Evolutionary conservation across 2,888 invertebrate genomes (phyloP), one percentile per base, ranked within the genome.

Genomic region (Clistopyga incitator): DNA sequence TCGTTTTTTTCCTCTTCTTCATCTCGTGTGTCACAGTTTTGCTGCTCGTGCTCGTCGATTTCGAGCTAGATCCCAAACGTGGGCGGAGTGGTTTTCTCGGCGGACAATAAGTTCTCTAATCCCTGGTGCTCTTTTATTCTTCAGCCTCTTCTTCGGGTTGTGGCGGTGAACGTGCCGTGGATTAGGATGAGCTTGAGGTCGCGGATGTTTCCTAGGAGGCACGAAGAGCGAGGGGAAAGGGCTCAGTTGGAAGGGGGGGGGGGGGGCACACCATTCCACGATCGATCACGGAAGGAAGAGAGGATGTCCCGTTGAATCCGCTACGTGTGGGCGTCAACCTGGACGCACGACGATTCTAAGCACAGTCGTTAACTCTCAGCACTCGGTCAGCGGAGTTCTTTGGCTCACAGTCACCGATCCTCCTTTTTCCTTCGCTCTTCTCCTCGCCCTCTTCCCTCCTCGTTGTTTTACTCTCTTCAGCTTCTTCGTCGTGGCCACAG

Each of bases 331-430:
- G 90, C 86, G 90, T 88, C 84, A 68, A 78, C 68, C 20, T 52
- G 65, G 88, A 86, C 84, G 86, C 54, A 79, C 75, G 76, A 80
- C 78, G 81, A 88, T 89, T 87, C 84, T 86, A 82, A 82, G 78
- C 72, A 79, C 79, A 79, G 75, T 86, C 84, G 86, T 86, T 86
- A 87, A 86, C 86, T 78, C 86, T 87, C 85, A 89, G 84, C 90
- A 91, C 90, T 91, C 92, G 92, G 90, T 92, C 91, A 92, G 79
- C 88, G 86, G 90, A 92, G 91, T 92, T 92, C 92, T 87, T 90
- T 90, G 90, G 88, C 90, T 91, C 88, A 85, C 65, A 74, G 65
- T 65, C 67, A 50, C 15, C 29, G 68, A 54, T 76, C 25, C 50
- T 78, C 75, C 71, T 67, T 65, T 54, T 83, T 23, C 68, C 42